phyloP scores from a whole-genome alignment of 1,140 invertebrate species.

The Tribolium madens region DNA sequence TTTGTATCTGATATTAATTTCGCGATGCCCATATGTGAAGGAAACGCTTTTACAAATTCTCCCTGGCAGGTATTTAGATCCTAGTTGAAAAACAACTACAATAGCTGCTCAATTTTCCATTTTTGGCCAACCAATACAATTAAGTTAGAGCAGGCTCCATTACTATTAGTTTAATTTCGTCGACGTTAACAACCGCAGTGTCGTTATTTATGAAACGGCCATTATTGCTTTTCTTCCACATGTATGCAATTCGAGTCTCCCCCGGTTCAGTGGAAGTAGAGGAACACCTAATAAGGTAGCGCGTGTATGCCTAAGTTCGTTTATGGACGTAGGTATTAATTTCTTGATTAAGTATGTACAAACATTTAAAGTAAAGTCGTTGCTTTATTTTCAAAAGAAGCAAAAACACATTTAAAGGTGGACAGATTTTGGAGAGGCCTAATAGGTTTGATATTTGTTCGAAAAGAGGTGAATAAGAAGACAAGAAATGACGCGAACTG shows the following conservation, averaged over 20 bases:
- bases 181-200: conserved; percentile 42
- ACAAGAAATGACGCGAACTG: conserved; percentile 16
- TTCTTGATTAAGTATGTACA: conserved; percentile 40
- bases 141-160: conserved; percentile 40
- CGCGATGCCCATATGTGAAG: no score
- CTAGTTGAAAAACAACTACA: not conserved
- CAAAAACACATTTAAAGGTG: not conserved
- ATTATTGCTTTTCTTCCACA: conserved; percentile 17
- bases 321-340: conserved; percentile 52
- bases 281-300: conserved; percentile 49
- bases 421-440: not conserved
- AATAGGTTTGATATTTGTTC: conserved; percentile 9
- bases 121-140: conserved; percentile 33
- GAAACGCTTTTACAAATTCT: not conserved
- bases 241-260: conserved; percentile 41
- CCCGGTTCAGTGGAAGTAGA: conserved; percentile 47
- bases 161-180: conserved; percentile 44
- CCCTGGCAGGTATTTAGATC: not conserved
- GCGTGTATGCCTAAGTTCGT: conserved; percentile 42
- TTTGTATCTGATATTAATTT: no score
- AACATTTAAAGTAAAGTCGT: not conserved
- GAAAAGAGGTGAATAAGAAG: conserved; percentile 29
- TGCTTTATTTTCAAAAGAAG: not conserved
- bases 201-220: conserved; percentile 47
- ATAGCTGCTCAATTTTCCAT: not conserved